phyloP scores from a whole-genome alignment of 2,797 vertebrate genomes.

The Hylomyscus alleni region DNA sequence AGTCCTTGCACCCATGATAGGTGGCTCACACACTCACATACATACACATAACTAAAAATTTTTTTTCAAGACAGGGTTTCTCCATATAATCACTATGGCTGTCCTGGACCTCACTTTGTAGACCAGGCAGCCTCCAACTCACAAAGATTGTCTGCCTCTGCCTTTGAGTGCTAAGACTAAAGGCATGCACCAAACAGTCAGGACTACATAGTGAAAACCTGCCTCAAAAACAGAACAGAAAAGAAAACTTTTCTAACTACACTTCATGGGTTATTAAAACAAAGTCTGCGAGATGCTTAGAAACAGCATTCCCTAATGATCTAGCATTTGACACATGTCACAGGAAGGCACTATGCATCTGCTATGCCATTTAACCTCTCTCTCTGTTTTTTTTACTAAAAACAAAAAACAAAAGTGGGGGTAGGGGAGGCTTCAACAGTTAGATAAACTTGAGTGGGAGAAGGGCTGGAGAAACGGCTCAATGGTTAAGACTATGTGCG shows the following conservation, averaged over 20 bases:
- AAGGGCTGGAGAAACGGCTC: background rate
- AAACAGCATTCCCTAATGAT: background rate
- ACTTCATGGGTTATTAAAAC: slow-evolving; percentile 44
- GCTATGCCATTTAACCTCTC: slow-evolving; percentile 2
- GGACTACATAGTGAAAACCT: background rate
- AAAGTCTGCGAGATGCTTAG: slow-evolving; percentile 6
- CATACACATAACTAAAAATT: background rate
- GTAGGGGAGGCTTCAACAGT: background rate
- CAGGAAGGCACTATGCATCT: background rate
- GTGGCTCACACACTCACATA: background rate
- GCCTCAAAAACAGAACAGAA: background rate
- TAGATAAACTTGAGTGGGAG: slow-evolving; percentile 29
- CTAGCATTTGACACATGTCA: background rate
- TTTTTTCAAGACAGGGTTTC: background rate
- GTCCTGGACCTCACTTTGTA: background rate
- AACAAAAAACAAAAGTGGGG: background rate
- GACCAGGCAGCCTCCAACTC: background rate
- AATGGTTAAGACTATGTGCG: background rate
- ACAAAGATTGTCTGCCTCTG: background rate
- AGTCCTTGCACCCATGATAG: background rate
- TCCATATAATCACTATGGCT: background rate
- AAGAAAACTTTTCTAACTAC: slow-evolving; percentile 43
- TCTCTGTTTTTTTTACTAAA: slow-evolving; percentile 49
- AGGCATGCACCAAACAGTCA: background rate
- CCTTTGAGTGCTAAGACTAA: background rate